Base-by-base conservation (phyloP, 2,888 invertebrate genomes). In the Dynastes grantii region DNA sequence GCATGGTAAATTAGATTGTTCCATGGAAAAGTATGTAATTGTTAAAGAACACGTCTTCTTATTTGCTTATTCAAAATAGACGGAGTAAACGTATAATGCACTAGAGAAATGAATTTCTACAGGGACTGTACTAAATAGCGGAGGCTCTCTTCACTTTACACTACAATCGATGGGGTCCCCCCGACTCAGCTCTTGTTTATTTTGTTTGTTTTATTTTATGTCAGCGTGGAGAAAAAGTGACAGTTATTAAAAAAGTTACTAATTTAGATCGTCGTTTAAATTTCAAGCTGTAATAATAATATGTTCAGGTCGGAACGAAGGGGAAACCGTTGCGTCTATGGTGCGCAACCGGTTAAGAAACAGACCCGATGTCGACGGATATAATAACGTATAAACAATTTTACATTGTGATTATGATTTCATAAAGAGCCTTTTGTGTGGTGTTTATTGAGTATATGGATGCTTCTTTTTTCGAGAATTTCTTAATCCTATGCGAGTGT, bases 151-250 rank as follows among this genome's bases (percentile, higher is more conserved):
- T 45, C 45, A 45, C 45, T 45, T 45, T 45, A 45, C 45, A 45
- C 45, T 45, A 45, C 45, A 8, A 45, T 45, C 45, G 45, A 45
- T 45, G 45, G 45, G 45, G 45, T 45, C 29, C 32, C 63, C 13
- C 32, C 6, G 13, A 11, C 11, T 29, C 22, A 37, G 53, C 16
- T 51, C 11, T 53, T 78, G 78, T 78, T 73, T 78, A 71, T 78
- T 78, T 78, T 78, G 64, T 63, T 63, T 78, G 53, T 73, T 78
- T 78, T 78, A 78, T 78, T 78, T 78, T 78, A 78, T 78, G 78
- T 78, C 78, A 64, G 78, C 73, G 78, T 64, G 64, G 64, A 78
- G 70, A 55, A 78, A 75, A 63, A 71, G 61, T 70, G 70, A 77
- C 77, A 70, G 68, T 77, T 77, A 70, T 77, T 68, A 70, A 77